A percentile compares a stretch with the other conserved stretches of the same genome.
These are phyloP conservation scores for Tenebrosternarchus preto DNA, from an alignment of 2,113 vertebrate genomes.

Conservation along the genomic window DNA sequence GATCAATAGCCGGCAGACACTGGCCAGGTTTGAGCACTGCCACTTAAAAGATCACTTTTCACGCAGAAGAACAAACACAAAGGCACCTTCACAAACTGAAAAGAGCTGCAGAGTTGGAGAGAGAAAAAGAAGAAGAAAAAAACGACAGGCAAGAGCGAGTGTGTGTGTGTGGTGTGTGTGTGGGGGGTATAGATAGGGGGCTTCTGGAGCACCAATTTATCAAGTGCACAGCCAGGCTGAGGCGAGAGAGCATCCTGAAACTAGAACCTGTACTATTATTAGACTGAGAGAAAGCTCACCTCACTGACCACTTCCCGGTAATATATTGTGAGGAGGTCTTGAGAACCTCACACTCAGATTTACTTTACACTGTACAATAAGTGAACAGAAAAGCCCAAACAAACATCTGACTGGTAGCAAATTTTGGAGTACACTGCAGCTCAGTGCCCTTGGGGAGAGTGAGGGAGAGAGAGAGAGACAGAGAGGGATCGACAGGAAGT, in stretches of 20 bases:
- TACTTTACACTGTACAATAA: too few species aligned
- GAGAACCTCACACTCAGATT: too few species aligned
- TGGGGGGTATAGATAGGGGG: neutral
- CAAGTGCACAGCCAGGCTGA: conserved; percentile 9
- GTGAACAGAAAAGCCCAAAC: too few species aligned
- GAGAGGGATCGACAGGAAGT: neutral
- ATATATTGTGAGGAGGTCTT: neutral
- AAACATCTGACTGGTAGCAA: too few species aligned
- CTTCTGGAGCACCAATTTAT: conserved; percentile 29
- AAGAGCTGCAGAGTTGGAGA: neutral
- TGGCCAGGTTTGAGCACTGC: conserved; percentile 35
- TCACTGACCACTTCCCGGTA: conserved; percentile 43
- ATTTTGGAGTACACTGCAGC: too few species aligned
- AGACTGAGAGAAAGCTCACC: conserved; percentile 45
- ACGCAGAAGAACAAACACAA: conserved; percentile 46
- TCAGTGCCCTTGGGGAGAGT: too few species aligned
- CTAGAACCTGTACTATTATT: conserved; percentile 52
- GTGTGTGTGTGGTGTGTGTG: neutral
- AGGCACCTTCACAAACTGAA: conserved; percentile 49
- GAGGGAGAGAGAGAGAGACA: neutral
- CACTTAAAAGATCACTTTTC: conserved; percentile 61
- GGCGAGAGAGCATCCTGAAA: conserved; percentile 42
- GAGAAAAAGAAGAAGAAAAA: neutral
- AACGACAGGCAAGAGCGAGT: neutral
- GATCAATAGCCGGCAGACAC: conserved; percentile 45